Evolutionary conservation across 2,888 invertebrate species (phyloP), one percentile per base, ranked within the genome.

Genomic region (Erebia aethiops): DNA sequence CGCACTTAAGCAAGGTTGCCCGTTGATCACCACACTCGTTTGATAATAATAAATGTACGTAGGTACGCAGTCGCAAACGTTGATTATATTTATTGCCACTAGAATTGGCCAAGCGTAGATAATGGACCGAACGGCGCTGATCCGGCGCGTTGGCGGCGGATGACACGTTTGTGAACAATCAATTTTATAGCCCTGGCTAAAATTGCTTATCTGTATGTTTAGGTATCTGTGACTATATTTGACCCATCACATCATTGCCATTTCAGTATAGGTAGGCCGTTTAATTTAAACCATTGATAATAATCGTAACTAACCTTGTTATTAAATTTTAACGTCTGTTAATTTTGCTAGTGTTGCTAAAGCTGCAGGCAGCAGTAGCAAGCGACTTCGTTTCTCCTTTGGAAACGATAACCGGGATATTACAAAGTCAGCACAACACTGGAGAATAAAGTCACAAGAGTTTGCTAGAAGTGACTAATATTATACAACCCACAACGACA

Each of bases 131-230:
- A 67, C 61, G 21, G 71, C 58, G 73, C 67, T 67, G 68, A 73
- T 69, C 57, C 67, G 63, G 54, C 41, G 65, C 66, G 70, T 71
- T 67, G 72, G 74, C 75, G 73, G 72, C 74, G 89, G 89, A 89
- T 84, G 86, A 80, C 70, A 81, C 78, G 85, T 82, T 86, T 86
- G 85, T 82, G 83, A 77, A 80, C 87, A 86, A 87, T 90, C 89
- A 88, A 88, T 89, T 89, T 86, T 86, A 88, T 89, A 79, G 86
- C 83, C 60, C 46, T 41, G 56, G 68, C 72, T 74, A 62, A 72
- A 8, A n/a, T n/a, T n/a, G 51, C 51, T 14, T n/a, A 51, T 51
- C 14, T n/a, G 51, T 7, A 51, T 1, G 4, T 51, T 51, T 51
- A 51, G 51, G n/a, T 13, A n/a, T n/a, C 51, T 51, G 14, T 54